phyloP scores from a whole-genome alignment of 2,797 vertebrate species.

The Poecilia picta region DNA sequence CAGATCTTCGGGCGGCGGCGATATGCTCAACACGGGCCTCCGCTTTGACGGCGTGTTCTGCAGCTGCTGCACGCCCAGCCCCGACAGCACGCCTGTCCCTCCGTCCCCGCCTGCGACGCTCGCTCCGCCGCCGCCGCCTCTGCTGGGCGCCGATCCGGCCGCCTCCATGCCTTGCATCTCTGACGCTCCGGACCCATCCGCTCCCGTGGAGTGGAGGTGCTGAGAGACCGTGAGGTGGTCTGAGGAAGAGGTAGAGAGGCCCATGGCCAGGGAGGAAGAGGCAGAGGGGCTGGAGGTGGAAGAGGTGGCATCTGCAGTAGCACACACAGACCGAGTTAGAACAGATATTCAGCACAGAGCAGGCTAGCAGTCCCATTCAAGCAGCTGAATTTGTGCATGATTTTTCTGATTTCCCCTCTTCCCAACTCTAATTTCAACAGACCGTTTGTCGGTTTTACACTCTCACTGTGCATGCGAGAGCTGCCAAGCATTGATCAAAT shows the following conservation, averaged over 20 bases:
- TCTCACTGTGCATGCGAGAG: slow-evolving; percentile 82
- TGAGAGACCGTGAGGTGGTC: slow-evolving; percentile 95
- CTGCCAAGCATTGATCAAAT: slow-evolving; percentile 74
- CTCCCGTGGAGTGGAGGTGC: slow-evolving; percentile 88
- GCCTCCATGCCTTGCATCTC: slow-evolving; percentile 79
- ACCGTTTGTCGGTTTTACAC: slow-evolving; percentile 65
- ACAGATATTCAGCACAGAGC: slow-evolving; percentile 81
- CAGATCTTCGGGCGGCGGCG: slow-evolving; percentile 97
- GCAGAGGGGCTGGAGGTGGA: slow-evolving; percentile 88
- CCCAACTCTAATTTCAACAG: slow-evolving; percentile 81
- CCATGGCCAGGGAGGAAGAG: slow-evolving; percentile 95
- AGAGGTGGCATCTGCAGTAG: slow-evolving; percentile 98
- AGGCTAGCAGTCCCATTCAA: slow-evolving; percentile 99
- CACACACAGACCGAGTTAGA: slow-evolving; percentile 92
- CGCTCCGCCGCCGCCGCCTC: slow-evolving; percentile 66
- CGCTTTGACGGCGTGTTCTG: slow-evolving; percentile 95
- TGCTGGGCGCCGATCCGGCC: slow-evolving; percentile 56
- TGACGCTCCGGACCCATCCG: slow-evolving; percentile 82
- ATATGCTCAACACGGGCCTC: slow-evolving; percentile 97
- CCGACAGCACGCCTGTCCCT: slow-evolving; percentile 72
- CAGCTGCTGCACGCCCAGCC: slow-evolving; percentile 80
- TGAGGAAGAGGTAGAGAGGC: slow-evolving; percentile 92
- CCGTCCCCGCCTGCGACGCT: slow-evolving; percentile 62
- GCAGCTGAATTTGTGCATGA: slow-evolving; percentile 89
- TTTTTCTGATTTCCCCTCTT: slow-evolving; percentile 82